phyloP scores from a whole-genome alignment of 2,888 invertebrate genomes.

The Philopedon plagiatum region DNA sequence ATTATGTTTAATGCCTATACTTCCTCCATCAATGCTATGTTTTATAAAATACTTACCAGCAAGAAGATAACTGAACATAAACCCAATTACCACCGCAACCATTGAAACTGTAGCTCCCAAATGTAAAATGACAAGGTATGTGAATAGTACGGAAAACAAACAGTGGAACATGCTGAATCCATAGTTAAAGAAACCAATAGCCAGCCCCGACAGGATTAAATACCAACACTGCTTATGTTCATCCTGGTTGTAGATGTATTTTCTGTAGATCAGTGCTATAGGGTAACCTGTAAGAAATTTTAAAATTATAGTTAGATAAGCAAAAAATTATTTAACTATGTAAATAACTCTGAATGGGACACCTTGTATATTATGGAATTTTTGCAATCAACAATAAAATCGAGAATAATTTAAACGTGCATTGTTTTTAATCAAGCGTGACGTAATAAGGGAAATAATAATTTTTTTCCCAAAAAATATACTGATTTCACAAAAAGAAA shows the following conservation, averaged over 20 bases:
- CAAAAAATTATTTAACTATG: too few species aligned
- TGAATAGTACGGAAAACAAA: slow-evolving; percentile 78
- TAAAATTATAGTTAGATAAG: too few species aligned
- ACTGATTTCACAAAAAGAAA: too few species aligned
- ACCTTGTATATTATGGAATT: too few species aligned
- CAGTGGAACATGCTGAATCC: slow-evolving; percentile 85
- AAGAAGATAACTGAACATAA: slow-evolving; percentile 86
- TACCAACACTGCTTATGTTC: slow-evolving; percentile 79
- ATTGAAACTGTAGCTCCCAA: slow-evolving; percentile 78
- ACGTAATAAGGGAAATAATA: too few species aligned
- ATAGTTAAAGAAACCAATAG: slow-evolving; percentile 88
- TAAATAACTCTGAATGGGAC: too few species aligned
- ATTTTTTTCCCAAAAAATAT: too few species aligned
- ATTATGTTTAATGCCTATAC: too few species aligned
- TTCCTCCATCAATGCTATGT: too few species aligned
- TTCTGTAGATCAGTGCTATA: slow-evolving; percentile 77
- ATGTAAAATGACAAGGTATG: slow-evolving; percentile 77
- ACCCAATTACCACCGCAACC: slow-evolving; percentile 80
- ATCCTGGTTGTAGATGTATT: slow-evolving; percentile 72
- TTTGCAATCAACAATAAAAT: too few species aligned
- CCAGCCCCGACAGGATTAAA: slow-evolving; percentile 80
- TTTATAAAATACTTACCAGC: slow-evolving; percentile 71
- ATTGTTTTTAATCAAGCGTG: too few species aligned
- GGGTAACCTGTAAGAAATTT: slow-evolving; percentile 82
- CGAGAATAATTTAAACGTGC: too few species aligned